Base-by-base conservation (phyloP, 1,140 invertebrate genomes). In the Lepidurus apus region DNA sequence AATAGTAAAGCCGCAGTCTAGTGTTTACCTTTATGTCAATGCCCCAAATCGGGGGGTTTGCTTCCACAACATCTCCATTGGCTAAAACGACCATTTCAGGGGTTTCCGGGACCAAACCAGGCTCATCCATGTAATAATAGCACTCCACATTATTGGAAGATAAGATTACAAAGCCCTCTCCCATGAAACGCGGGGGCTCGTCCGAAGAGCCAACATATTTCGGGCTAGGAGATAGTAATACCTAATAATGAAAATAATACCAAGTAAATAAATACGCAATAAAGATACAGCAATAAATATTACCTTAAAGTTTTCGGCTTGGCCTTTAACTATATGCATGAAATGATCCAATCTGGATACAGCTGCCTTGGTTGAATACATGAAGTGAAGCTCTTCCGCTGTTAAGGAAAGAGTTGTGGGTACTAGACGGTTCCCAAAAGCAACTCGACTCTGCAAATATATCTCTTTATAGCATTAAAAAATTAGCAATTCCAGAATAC, bases 61-160 rank as follows among this genome's bases (percentile, higher is more conserved):
- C 92, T 83, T 95, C 92, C 7, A 97, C 92, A 75, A 95, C 91
- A 85, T 98, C 95, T 0, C 96, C 96, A 87, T 97, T 97, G 0
- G 94, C 94, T 76, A 98, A 84, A 81, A 93, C 91, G n/a, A 96
- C 89, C 85, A 94, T 90, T 80, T 96, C 93, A 6, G 95, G 95
- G 83, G 95, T 92, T 83, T 94, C 92, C 0, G 94, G 94, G 6
- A 96, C 95, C 65, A 96, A 83, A 42, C 93, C 92, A 65, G 96
- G 92, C 85, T 98, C 95, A 86, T 98, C 96, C 93, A 97, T 95
- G 82, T 97, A 98, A 84, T 95, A 97, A 85, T 98, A 98, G 42
- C 98, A 86, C 84, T 98, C 94, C 80, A 98, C 92, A 83, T 94
- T 92, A 84, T 97, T 98, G 5, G 95, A 96, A 84, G 96, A 96